A percentile compares a stretch with the other conserved stretches of the same genome.
Evolutionary conservation across 2,888 invertebrate genomes (phyloP).

Genomic region (Rhagonycha fulva): DNA sequence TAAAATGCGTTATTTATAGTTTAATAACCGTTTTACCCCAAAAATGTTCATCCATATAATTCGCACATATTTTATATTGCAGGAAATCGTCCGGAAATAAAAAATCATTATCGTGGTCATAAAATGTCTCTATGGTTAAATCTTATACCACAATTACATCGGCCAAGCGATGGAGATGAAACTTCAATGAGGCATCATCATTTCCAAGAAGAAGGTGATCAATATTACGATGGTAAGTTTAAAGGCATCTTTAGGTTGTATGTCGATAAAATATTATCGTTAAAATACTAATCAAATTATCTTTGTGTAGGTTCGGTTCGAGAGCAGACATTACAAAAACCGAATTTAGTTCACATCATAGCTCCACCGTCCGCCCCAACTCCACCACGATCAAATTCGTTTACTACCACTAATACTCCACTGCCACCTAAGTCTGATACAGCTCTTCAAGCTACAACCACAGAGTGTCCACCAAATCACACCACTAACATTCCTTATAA

Average conservation of each 20-base stretch:
- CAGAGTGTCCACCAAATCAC: slow-evolving; percentile 75
- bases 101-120: slow-evolving; percentile 91
- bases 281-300: neutral
- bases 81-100: slow-evolving; percentile 77
- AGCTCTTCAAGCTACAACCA: slow-evolving; percentile 61
- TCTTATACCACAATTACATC: slow-evolving; percentile 86
- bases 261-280: neutral
- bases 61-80: slow-evolving; percentile 16
- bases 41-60: neutral
- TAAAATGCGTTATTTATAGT: neutral
- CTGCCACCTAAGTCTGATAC: slow-evolving; percentile 59
- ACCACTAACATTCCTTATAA: slow-evolving; percentile 54
- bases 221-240: slow-evolving; percentile 75
- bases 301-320: slow-evolving; percentile 69
- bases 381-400: slow-evolving; percentile 50
- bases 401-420: slow-evolving; percentile 51
- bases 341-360: slow-evolving; percentile 64
- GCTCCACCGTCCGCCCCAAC: slow-evolving; percentile 57
- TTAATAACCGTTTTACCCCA: neutral
- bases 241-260: neutral
- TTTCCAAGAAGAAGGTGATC: slow-evolving; percentile 78
- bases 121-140: slow-evolving; percentile 93
- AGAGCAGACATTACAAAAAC: slow-evolving; percentile 72
- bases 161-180: slow-evolving; percentile 79
- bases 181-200: slow-evolving; percentile 88